A percentile compares a stretch with the other conserved stretches of the same genome.
Evolutionary conservation across 2,888 invertebrate species (phyloP).

Genomic region (Pollenia amentaria): DNA sequence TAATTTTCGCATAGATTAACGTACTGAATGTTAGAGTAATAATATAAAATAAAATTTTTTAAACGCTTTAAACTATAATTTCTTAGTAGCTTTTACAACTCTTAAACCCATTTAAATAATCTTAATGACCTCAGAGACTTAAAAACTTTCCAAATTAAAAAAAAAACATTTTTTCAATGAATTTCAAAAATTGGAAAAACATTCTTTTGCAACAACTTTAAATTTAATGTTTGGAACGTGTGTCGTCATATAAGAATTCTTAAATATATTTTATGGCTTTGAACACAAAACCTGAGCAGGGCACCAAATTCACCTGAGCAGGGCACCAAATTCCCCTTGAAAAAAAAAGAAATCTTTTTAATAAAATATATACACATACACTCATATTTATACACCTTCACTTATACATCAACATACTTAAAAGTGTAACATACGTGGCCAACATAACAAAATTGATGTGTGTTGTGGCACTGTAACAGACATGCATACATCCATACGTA

Average conservation of each 20-base stretch:
- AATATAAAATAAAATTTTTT: too few relatives aligned
- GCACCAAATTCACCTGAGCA: background rate
- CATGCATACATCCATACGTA: background rate
- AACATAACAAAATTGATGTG: slow-evolving; percentile 64
- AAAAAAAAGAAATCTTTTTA: slow-evolving; percentile 3
- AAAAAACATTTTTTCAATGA: background rate
- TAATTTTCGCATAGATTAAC: too few relatives aligned
- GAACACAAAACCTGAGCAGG: slow-evolving; percentile 1
- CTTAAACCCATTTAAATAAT: background rate
- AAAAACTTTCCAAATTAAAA: background rate
- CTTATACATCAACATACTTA: slow-evolving; percentile 40
- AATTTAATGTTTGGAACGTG: slow-evolving; percentile 15
- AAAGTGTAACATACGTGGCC: slow-evolving; percentile 69
- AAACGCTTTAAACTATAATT: too few relatives aligned
- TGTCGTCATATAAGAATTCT: slow-evolving; percentile 22
- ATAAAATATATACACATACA: slow-evolving; percentile 5
- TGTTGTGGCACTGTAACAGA: slow-evolving; percentile 37
- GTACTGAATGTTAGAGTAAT: too few relatives aligned
- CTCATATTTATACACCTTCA: background rate
- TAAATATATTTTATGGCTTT: slow-evolving; percentile 11
- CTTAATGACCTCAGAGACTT: background rate
- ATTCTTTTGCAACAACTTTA: background rate
- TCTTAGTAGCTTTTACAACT: background rate
- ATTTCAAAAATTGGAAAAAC: background rate
- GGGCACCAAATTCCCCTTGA: background rate